phyloP scores from a whole-genome alignment of 2,797 vertebrate species.

The Ptychobarbus kaznakovi region DNA sequence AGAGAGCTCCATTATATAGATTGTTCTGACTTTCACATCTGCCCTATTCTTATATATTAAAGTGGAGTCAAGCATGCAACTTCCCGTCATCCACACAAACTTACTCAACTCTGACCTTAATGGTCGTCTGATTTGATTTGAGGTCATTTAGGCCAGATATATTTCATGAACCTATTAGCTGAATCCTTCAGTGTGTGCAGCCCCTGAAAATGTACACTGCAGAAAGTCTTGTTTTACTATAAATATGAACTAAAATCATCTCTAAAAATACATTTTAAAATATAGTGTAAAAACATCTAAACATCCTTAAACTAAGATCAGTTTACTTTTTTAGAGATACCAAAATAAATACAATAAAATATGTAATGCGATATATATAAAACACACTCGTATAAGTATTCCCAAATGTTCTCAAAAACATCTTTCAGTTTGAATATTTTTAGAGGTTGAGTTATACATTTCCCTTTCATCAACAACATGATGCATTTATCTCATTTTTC shows the following conservation, averaged over 20 bases:
- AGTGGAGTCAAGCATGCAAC: constrained; percentile 3
- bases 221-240: neutral
- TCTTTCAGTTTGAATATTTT: constrained; percentile 3
- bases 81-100: neutral
- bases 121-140: neutral
- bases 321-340: neutral
- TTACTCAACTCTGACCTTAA: constrained; percentile 10
- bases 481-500: neutral
- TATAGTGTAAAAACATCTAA: neutral
- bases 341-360: neutral
- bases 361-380: neutral
- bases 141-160: neutral
- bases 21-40: constrained; percentile 17
- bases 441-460: neutral
- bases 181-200: neutral
- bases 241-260: neutral
- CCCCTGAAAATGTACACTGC: neutral
- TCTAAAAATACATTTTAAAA: neutral
- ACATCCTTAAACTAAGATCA: neutral
- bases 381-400: neutral
- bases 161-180: neutral
- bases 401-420: neutral
- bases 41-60: neutral
- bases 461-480: constrained; percentile 17
- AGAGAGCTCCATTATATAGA: constrained; percentile 48